phyloP scores from a whole-genome alignment of 1,140 invertebrate species.

The Archivesica marissinica region DNA sequence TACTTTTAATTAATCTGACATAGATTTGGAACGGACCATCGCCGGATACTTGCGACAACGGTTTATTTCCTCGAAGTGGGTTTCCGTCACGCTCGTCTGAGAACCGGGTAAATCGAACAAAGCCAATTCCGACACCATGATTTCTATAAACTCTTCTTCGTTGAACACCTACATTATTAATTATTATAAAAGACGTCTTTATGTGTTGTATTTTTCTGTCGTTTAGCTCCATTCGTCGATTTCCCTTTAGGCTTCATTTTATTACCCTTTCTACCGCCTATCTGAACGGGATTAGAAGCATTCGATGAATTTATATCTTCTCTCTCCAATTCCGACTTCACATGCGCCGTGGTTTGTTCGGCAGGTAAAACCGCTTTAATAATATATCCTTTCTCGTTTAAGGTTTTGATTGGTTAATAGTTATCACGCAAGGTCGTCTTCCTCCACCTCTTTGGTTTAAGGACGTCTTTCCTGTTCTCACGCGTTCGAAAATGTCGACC shows the following conservation, averaged over 20 bases:
- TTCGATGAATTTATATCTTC: constrained; percentile 44
- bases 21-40: constrained; percentile 11
- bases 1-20: constrained; percentile 51
- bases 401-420: constrained; percentile 2
- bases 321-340: constrained; percentile 36
- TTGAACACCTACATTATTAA: constrained; percentile 23
- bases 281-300: background rate
- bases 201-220: too few species aligned
- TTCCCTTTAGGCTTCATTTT: background rate
- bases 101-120: constrained; percentile 55
- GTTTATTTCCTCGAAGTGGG: constrained; percentile 55
- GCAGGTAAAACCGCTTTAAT: constrained; percentile 50
- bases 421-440: background rate
- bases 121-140: too few species aligned
- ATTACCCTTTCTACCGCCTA: constrained; percentile 18
- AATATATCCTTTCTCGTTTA: background rate
- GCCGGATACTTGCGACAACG: constrained; percentile 17
- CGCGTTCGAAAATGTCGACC: constrained; percentile 23
- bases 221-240: too few species aligned
- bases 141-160: constrained; percentile 5
- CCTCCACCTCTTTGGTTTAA: background rate
- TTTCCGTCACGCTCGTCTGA: constrained; percentile 42
- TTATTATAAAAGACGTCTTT: background rate
- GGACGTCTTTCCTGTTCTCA: background rate
- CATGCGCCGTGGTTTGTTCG: constrained; percentile 57